Conservation (phyloP, 2,113 vertebrate species). For the Oryctolagus cuniculus region DNA sequence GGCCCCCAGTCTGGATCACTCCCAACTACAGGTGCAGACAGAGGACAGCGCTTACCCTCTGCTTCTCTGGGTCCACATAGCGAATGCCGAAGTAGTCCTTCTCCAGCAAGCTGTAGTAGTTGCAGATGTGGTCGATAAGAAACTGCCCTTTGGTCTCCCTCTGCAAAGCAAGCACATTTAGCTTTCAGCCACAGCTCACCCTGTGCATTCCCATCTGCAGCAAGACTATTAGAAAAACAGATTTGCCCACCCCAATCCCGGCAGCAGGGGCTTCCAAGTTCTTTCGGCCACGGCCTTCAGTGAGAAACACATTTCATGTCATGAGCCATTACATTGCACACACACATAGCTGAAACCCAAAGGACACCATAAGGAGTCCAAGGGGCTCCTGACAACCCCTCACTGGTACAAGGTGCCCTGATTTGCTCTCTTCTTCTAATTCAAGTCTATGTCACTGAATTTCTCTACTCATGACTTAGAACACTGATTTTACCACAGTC, state of each 20-base stretch:
- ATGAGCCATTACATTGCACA: neutral
- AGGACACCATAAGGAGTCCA: neutral
- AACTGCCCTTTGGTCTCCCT: conserved; percentile 98
- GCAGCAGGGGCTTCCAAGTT: neutral
- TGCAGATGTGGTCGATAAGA: conserved; percentile 97
- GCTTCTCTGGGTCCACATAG: conserved; percentile 98
- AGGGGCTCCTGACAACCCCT: neutral
- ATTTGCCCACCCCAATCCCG: neutral
- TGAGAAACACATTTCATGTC: neutral
- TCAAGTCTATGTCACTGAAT: neutral
- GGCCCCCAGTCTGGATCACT: neutral
- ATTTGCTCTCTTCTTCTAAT: neutral
- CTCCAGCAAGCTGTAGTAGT: conserved; percentile 98
- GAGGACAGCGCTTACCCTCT: conserved; percentile 92
- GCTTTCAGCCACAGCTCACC: neutral
- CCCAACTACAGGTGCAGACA: conserved; percentile 21
- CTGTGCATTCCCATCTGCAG: neutral
- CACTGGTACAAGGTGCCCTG: neutral
- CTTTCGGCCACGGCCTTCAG: neutral
- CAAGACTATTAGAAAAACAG: no score
- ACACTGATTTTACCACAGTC: neutral
- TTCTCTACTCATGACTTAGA: conserved; percentile 36
- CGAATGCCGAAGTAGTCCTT: conserved; percentile 99
- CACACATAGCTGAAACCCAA: neutral
- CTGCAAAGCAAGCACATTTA: conserved; percentile 89